Base-by-base conservation (phyloP, 2,113 vertebrate genomes). In the Azemiops feae region DNA sequence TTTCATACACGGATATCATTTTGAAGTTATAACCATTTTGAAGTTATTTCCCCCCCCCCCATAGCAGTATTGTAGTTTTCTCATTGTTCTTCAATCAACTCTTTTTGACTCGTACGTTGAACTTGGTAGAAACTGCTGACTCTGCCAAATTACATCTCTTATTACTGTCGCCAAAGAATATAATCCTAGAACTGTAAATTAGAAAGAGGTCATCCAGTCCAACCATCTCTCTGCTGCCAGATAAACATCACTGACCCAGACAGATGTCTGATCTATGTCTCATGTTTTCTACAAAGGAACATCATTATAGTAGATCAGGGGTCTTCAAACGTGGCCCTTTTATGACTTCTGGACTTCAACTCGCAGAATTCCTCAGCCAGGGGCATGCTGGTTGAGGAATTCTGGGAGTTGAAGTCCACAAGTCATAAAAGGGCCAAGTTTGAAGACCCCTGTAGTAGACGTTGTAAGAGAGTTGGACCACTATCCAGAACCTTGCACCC, bases 21-120 rank as follows among this genome's bases (percentile, higher is more conserved):
- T 85, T 85, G 69, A 96, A 96, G 93, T 94, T 92, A 93, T 54
- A 50, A 50, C 47, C 95, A 96, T 93, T 93, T 85, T 85, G 81
- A 96, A 96, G 93, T 95, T 92, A 93, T 52, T 95, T 88, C 52
- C 95, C 91, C 12, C 94, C 87, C 45, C 95, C 88, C 12, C 95
- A 94, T 89, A 92, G 0, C 0, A 87, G 3, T 89, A 18, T 55
- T 53, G 95, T 20, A 74, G 30, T 93, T 93, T 93, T 94, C 95
- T 88, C 88, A 95, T 93, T 94, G 94, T 96, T 91, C 90, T 88
- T 95, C 95, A 94, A 96, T 96, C 92, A 96, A 95, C 85, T 54
- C 34, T 87, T 91, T 93, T 90, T 94, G 93, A 92, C 94, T 93
- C 95, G 22, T 23, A 97, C 22, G 25, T 20, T 81, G 34, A 81